Evolutionary conservation across 2,797 vertebrate genomes (phyloP).

Genomic region (Chromobotia macracanthus): DNA sequence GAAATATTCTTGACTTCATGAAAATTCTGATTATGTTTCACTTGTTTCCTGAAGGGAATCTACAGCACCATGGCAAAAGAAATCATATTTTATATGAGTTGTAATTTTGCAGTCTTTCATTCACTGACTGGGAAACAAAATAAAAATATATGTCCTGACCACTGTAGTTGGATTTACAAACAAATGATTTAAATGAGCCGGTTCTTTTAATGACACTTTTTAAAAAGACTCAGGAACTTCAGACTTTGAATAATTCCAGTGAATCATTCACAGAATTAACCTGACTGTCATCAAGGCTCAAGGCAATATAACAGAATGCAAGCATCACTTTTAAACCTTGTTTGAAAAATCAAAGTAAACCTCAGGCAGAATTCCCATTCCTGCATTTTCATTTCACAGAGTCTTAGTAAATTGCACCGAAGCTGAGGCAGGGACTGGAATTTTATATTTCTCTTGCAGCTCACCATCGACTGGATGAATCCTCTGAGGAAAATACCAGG

Average conservation of each 20-base stretch:
- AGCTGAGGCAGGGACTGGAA: constrained; percentile 8
- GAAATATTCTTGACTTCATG: not conserved
- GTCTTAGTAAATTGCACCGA: not conserved
- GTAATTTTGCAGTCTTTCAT: too few species aligned
- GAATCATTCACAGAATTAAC: too few species aligned
- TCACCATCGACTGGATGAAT: constrained; percentile 38
- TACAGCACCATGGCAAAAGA: too few species aligned
- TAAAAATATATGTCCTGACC: too few species aligned
- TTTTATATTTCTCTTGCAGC: not conserved
- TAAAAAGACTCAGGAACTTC: too few species aligned
- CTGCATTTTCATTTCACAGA: not conserved
- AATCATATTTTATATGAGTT: too few species aligned
- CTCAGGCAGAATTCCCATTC: not conserved
- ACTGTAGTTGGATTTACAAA: not conserved
- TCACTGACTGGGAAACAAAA: too few species aligned
- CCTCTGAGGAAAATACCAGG: constrained; percentile 43
- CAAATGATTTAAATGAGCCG: not conserved
- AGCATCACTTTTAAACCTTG: not conserved
- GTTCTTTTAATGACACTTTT: not conserved
- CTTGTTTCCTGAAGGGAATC: too few species aligned
- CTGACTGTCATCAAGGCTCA: not conserved
- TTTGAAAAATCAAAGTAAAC: constrained; percentile 6
- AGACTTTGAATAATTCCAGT: too few species aligned
- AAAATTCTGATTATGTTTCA: not conserved
- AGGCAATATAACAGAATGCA: not conserved